Conservation (phyloP, 2,797 vertebrate species). For the Peromyscus eremicus region DNA sequence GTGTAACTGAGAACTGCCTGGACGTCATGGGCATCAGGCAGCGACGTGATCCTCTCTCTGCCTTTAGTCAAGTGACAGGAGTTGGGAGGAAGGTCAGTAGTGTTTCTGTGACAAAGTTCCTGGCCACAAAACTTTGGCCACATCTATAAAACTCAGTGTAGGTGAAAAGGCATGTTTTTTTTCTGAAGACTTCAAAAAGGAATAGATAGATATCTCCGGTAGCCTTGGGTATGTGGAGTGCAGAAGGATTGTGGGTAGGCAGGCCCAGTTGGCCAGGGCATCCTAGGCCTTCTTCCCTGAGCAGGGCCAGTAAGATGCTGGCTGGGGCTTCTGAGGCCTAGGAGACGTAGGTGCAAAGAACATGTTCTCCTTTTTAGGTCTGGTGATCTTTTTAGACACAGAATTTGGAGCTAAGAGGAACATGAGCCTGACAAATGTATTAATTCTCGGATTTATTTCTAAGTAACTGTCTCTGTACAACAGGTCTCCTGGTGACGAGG, state of each 20-base stretch:
- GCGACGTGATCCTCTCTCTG: conserved; percentile 15
- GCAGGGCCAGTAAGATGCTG: neutral
- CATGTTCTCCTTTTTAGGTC: conserved; percentile 23
- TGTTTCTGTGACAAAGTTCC: conserved; percentile 64
- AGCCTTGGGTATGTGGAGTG: neutral
- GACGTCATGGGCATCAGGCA: conserved; percentile 6
- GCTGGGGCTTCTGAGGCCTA: neutral
- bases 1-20: conserved; percentile 53
- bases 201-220: neutral
- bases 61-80: conserved; percentile 53
- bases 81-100: neutral
- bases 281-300: neutral
- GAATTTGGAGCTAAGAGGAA: conserved; percentile 19
- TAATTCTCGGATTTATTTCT: conserved; percentile 61
- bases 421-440: neutral
- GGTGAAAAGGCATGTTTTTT: conserved; percentile 50
- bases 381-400: conserved; percentile 21
- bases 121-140: conserved; percentile 53
- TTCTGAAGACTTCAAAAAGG: conserved; percentile 39
- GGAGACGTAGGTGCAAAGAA: neutral
- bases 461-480: conserved; percentile 13
- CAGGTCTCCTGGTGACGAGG: neutral
- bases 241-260: neutral
- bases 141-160: conserved; percentile 36
- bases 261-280: neutral